Evolutionary conservation across 2,888 invertebrate species (phyloP), one percentile per base, ranked within the genome.

Genomic region (Andrena haemorrhoa): DNA sequence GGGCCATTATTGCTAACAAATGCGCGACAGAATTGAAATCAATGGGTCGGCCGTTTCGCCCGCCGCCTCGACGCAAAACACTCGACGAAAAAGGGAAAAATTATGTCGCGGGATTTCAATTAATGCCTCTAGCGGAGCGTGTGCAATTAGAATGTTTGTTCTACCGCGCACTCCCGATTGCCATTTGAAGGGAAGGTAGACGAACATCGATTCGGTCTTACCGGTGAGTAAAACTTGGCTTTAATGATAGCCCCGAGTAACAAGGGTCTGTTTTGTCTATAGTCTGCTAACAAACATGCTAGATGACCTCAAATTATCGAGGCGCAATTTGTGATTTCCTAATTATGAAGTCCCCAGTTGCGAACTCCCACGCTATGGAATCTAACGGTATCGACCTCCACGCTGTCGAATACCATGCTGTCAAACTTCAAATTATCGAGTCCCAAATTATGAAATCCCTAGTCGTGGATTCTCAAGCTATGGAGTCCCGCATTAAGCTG

Each of bases 1-100:
- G 61, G 61, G 71, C 76, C 82, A 81, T 87, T 79, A 87, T 47
- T 58, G 64, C 23, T 73, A 72, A 82, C 76, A 77, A 82, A 82
- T 64, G 76, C 33, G 33, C 56, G 58, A 56, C 33, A 16, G 49
- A 60, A 79, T 64, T 51, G 66, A 70, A 68, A 79, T 73, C 78
- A 63, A 73, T 33, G 29, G 23, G n/a, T 8, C 49, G 60, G 26
- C 56, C 23, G 16, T 49, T 53, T 26, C 74, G 5, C 26, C 6
- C 26, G 8, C 35, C 26, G 33, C 41, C 33, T 47, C 31, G 23
- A 16, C 31, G 35, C 20, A 12, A 58, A 64, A 35, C 47, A n/a
- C 6, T 56, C 6, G 23, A 26, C 20, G 20, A 53, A 60, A 60
- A 41, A 1, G 3, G 20, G 26, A 31, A 26, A 20, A 10, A 35